phyloP scores from a whole-genome alignment of 2,888 invertebrate genomes.

The Hofmannophila pseudospretella region DNA sequence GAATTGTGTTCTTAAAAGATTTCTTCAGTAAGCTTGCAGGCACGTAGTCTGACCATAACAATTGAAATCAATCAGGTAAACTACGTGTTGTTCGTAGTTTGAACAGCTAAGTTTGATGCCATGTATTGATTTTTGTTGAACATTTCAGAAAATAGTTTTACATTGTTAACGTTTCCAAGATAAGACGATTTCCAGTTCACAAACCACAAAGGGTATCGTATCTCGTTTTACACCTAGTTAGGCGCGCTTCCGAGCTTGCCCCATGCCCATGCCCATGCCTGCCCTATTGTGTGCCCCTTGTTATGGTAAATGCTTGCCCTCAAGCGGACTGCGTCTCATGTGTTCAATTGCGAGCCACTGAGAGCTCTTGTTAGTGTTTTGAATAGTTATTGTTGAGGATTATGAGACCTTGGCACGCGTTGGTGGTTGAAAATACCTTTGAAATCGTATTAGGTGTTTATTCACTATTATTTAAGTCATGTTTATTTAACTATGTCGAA shows the following conservation, averaged over 20 bases:
- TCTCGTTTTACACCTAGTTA: slow-evolving; percentile 67
- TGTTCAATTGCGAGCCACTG: slow-evolving; percentile 18
- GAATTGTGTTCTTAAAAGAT: not conserved
- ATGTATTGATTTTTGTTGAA: no score
- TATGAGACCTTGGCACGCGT: slow-evolving; percentile 8
- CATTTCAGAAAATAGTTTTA: not conserved
- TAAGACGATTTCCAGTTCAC: slow-evolving; percentile 5
- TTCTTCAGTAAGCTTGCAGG: not conserved
- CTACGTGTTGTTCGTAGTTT: no score
- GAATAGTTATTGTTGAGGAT: slow-evolving; percentile 30
- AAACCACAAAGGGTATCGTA: slow-evolving; percentile 32
- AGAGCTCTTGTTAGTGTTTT: slow-evolving; percentile 32
- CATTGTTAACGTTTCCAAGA: not conserved
- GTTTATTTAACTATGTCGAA: no score
- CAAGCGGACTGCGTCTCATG: slow-evolving; percentile 20
- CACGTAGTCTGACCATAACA: not conserved
- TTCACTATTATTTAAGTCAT: no score
- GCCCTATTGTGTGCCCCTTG: slow-evolving; percentile 40
- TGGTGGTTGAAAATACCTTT: slow-evolving; percentile 3
- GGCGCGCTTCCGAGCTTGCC: slow-evolving; percentile 32
- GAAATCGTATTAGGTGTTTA: not conserved
- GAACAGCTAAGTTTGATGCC: no score
- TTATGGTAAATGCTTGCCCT: slow-evolving; percentile 63
- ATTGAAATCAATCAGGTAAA: no score
- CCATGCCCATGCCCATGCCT: slow-evolving; percentile 15